Conservation (phyloP, 2,888 invertebrate species). For the Scaptomyza parva region DNA sequence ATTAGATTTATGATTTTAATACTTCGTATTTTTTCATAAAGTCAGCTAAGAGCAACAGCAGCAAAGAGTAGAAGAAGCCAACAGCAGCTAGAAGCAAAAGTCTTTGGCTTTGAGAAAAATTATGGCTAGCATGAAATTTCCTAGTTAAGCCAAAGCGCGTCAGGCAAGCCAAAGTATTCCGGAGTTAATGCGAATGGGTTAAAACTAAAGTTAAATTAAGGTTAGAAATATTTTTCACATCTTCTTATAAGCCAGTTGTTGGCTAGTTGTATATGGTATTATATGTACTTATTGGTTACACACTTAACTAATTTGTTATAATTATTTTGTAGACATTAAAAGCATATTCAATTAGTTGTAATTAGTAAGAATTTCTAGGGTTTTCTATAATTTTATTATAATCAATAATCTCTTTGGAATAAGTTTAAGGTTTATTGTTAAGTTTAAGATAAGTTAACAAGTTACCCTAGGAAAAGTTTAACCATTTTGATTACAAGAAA, state of each 20-base stretch:
- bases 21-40: slow-evolving; percentile 82
- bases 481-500: background rate
- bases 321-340: slow-evolving; percentile 6
- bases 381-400: background rate
- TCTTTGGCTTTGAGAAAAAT: slow-evolving; percentile 60
- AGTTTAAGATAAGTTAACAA: background rate
- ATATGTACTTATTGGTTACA: slow-evolving; percentile 19
- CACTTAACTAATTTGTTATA: slow-evolving; percentile 36
- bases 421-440: no score
- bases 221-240: background rate
- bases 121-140: slow-evolving; percentile 62
- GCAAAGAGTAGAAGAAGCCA: slow-evolving; percentile 3
- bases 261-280: slow-evolving; percentile 8
- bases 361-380: background rate
- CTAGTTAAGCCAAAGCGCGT: slow-evolving; percentile 40
- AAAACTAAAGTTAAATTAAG: slow-evolving; percentile 15
- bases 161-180: slow-evolving; percentile 45
- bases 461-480: no score
- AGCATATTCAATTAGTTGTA: slow-evolving; percentile 8
- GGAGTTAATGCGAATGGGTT: slow-evolving; percentile 62
- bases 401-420: background rate
- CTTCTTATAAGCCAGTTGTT: slow-evolving; percentile 9
- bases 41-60: slow-evolving; percentile 37
- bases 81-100: slow-evolving; percentile 20
- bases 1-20: slow-evolving; percentile 82